Percentiles rank a stretch among this genome's conserved stretches.
Evolutionary conservation across 2,888 invertebrate species (phyloP).

Genomic region (Hyposoter dolosus): DNA sequence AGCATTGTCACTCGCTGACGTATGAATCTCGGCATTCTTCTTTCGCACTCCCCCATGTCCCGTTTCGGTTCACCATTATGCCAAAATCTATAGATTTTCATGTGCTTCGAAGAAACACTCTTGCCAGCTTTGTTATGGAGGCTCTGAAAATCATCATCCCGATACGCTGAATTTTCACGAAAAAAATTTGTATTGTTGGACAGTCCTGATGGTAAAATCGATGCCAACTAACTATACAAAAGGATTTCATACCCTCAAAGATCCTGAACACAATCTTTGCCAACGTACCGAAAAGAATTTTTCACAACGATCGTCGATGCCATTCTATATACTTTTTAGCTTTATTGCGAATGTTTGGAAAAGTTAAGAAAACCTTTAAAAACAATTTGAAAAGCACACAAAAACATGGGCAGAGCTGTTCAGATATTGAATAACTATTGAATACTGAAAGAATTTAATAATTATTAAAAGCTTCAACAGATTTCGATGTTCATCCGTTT

Average conservation of each 20-base stretch:
- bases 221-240: neutral
- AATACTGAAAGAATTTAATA: neutral
- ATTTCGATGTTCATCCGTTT: neutral
- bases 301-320: neutral
- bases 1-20: conserved; percentile 73
- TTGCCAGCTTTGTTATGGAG: neutral
- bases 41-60: conserved; percentile 20
- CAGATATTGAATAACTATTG: neutral
- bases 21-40: conserved; percentile 69
- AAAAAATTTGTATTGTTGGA: neutral
- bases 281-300: neutral
- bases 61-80: neutral
- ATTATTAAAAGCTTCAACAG: neutral
- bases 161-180: neutral
- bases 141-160: neutral
- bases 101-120: neutral
- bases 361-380: neutral
- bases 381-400: neutral
- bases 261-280: neutral
- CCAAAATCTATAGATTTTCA: neutral
- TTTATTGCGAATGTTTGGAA: neutral
- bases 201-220: conserved; percentile 7
- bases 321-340: neutral
- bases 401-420: neutral
- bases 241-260: neutral